A percentile compares a stretch with the other conserved stretches of the same genome.
Conservation (phyloP, 2,797 vertebrate species). For the Brachyrhaphis roseni region DNA sequence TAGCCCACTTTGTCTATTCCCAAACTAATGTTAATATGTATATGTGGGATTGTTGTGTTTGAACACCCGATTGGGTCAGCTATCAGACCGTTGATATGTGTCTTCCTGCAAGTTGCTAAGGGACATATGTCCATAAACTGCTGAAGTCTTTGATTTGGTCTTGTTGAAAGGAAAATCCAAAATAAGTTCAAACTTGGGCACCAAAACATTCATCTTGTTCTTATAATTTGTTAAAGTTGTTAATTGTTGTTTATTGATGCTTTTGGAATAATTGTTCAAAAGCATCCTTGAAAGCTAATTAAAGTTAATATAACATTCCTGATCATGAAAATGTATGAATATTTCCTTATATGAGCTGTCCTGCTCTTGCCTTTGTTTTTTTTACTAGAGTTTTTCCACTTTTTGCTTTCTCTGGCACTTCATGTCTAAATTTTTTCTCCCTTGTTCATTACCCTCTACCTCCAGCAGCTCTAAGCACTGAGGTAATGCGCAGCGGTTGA, state of each 20-base stretch:
- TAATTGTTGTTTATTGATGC: background rate
- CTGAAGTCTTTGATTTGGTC: background rate
- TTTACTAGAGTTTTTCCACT: background rate
- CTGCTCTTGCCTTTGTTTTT: constrained; percentile 11
- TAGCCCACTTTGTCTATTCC: background rate
- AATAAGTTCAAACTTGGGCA: background rate
- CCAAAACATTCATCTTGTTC: background rate
- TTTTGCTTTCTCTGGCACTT: constrained; percentile 44
- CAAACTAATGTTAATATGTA: background rate
- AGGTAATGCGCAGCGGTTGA: constrained; percentile 49
- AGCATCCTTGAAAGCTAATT: background rate
- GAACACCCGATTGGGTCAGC: background rate
- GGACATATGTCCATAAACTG: background rate
- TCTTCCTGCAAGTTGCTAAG: background rate
- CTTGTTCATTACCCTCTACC: constrained; percentile 27
- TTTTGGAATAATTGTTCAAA: background rate
- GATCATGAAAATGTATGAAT: background rate
- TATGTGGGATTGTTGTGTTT: background rate
- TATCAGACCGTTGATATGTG: background rate
- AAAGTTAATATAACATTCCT: background rate
- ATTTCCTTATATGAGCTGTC: background rate
- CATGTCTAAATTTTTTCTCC: constrained; percentile 35
- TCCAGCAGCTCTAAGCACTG: constrained; percentile 30
- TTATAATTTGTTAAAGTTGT: background rate
- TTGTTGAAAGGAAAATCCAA: background rate